Conservation (phyloP, 2,797 vertebrate species). For the Galaxias olidus region DNA sequence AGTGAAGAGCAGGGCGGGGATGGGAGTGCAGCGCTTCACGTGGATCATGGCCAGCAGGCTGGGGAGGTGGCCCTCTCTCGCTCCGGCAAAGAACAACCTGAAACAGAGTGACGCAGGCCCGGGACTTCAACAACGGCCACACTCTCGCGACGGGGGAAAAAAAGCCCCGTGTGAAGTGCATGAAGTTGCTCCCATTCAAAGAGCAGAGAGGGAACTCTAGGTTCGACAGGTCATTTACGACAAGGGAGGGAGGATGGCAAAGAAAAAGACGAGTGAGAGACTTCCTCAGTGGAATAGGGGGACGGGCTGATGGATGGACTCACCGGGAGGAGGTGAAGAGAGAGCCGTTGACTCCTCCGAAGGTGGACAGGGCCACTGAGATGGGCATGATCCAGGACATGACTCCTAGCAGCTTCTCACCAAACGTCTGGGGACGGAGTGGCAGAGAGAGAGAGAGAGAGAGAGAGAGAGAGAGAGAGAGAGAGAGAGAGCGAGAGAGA, state of each 20-base stretch:
- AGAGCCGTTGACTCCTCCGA: conserved; percentile 93
- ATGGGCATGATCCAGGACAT: conserved; percentile 98
- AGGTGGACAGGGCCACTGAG: conserved; percentile 92
- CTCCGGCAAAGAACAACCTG: conserved; percentile 92
- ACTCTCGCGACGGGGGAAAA: not conserved
- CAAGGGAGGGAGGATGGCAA: not conserved
- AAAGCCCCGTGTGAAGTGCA: not conserved
- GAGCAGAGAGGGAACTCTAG: not conserved
- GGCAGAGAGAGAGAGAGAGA: too few species aligned
- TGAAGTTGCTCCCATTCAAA: too few species aligned
- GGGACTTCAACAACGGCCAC: not conserved
- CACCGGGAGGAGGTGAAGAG: conserved; percentile 93
- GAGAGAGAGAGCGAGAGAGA: conserved; percentile 13
- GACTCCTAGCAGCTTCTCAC: conserved; percentile 90
- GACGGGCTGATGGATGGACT: conserved; percentile 42
- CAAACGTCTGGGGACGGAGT: conserved; percentile 93
- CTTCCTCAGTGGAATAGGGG: not conserved
- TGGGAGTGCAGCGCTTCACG: conserved; percentile 88
- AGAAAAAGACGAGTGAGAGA: conserved; percentile 1
- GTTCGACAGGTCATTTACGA: too few species aligned
- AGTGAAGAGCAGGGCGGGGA: conserved; percentile 90
- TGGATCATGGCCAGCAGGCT: conserved; percentile 94
- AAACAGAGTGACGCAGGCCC: conserved; percentile 18
- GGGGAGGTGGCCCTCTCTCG: conserved; percentile 91
- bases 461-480: conserved; percentile 32